A percentile compares a stretch with the other conserved stretches of the same genome.
These are phyloP conservation scores for Syngnathus scovelli DNA, from an alignment of 2,113 vertebrate genomes.

Conservation along the genomic window DNA sequence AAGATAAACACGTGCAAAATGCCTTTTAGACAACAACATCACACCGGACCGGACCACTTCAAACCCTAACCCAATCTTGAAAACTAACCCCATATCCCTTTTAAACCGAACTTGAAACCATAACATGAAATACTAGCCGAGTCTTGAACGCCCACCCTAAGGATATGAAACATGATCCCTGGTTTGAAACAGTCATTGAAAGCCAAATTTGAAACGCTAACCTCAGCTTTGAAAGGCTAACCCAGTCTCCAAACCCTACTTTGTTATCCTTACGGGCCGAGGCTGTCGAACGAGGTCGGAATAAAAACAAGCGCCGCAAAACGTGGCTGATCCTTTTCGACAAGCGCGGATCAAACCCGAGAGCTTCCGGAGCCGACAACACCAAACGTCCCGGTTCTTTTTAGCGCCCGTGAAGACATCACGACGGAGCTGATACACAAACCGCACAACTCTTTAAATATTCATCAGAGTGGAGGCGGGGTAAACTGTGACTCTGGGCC, in stretches of 20 bases:
- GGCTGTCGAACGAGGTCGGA: slow-evolving; percentile 1
- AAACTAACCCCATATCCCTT: neutral
- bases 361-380: slow-evolving; percentile 41
- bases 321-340: slow-evolving; percentile 19
- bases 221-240: neutral
- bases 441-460: slow-evolving; percentile 52
- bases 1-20: neutral
- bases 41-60: neutral
- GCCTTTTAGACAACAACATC: neutral
- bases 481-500: slow-evolving; percentile 36
- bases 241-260: neutral
- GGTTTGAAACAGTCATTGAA: neutral
- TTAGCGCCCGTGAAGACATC: slow-evolving; percentile 33
- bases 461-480: slow-evolving; percentile 44
- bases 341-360: slow-evolving; percentile 6
- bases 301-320: slow-evolving; percentile 40
- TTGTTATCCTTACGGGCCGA: slow-evolving; percentile 11
- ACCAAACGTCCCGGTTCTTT: slow-evolving; percentile 30
- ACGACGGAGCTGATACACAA: slow-evolving; percentile 49
- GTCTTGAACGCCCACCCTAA: neutral
- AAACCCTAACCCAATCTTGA: neutral
- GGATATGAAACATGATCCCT: neutral
- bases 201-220: neutral
- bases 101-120: neutral
- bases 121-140: no score